These are phyloP conservation scores for Zoanthus sociatus DNA, from an alignment of 92 coral and sea anemone species.

Conservation along the genomic window DNA sequence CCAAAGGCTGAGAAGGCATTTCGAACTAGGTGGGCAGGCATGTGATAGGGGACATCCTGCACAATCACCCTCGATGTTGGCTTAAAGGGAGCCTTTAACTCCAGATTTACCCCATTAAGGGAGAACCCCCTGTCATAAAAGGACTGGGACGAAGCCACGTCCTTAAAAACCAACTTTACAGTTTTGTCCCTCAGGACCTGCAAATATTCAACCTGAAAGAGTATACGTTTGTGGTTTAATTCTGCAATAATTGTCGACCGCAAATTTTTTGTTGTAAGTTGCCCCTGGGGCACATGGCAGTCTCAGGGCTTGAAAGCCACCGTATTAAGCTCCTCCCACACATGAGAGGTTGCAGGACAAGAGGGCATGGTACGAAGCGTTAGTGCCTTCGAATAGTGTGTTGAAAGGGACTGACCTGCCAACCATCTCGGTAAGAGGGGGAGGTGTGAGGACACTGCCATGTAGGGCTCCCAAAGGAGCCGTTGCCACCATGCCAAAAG, in stretches of 20 bases:
- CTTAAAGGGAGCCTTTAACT: background rate
- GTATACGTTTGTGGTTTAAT: background rate
- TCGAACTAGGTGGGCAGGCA: background rate
- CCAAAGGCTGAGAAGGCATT: background rate
- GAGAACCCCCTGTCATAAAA: background rate
- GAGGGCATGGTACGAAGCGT: too few relatives aligned
- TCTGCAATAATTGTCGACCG: background rate
- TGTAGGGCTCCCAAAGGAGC: too few relatives aligned
- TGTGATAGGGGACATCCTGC: conserved; percentile 11
- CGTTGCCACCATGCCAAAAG: too few relatives aligned
- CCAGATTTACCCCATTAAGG: conserved; percentile 9
- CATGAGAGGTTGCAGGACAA: background rate
- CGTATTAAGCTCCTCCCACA: background rate
- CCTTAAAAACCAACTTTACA: background rate
- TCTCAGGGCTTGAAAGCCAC: background rate
- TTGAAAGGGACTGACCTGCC: too few relatives aligned
- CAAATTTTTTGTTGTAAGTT: too few relatives aligned
- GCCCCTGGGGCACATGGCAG: background rate
- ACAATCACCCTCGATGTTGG: background rate
- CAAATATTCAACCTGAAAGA: background rate
- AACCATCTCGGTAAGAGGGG: too few relatives aligned
- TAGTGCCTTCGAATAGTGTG: too few relatives aligned
- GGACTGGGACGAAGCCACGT: too few relatives aligned
- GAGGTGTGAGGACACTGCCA: too few relatives aligned
- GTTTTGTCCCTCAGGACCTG: too few relatives aligned